Evolutionary conservation across 2,888 invertebrate genomes (phyloP), one percentile per base, ranked within the genome.

Genomic region (Horisme vitalbata): DNA sequence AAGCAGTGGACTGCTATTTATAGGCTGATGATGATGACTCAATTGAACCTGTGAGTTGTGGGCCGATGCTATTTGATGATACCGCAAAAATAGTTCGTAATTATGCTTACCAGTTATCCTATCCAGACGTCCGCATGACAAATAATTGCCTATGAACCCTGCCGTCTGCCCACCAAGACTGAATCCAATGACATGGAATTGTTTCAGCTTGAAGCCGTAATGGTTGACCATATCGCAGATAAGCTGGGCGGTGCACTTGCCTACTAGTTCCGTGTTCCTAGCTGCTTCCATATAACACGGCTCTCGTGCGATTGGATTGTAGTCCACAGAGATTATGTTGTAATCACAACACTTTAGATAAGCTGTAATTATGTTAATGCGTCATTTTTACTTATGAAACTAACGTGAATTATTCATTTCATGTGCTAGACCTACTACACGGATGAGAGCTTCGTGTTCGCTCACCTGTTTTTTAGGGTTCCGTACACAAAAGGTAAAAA

Each of bases 111-210:
- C 93, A 34, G 93, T 91, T 26, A 93, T 88, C 41, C 92, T 79
- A 1, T 76, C 73, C 13, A 93, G 63, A 20, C 57, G 74, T 5
- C 91, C 89, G 9, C 72, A 68, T 13, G 73, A 79, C 15, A 92
- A 37, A 65, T 84, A 84, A 54, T 90, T 84, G 3, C 86, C 79
- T 0, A 91, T 76, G 37, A 75, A 87, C 0, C 93, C 93, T 0
- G 92, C 91, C 0, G 85, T 81, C 49, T 93, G 93, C 0, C 87
- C 93, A 0, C 93, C 93, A 8, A 93, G 82, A 64, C 93, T 93
- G 61, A 93, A 93, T 0, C 93, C 93, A 31, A 93, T 90, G 0
- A 93, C 66, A 59, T 93, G 93, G 37, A 93, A 79, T 32, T 66
- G 66, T 0, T 81, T 61, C n/a, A 92, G 65, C 0, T 69, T 46